These are phyloP conservation scores for Cydia pomonella DNA, from an alignment of 1,140 invertebrate genomes.

Conservation along the genomic window DNA sequence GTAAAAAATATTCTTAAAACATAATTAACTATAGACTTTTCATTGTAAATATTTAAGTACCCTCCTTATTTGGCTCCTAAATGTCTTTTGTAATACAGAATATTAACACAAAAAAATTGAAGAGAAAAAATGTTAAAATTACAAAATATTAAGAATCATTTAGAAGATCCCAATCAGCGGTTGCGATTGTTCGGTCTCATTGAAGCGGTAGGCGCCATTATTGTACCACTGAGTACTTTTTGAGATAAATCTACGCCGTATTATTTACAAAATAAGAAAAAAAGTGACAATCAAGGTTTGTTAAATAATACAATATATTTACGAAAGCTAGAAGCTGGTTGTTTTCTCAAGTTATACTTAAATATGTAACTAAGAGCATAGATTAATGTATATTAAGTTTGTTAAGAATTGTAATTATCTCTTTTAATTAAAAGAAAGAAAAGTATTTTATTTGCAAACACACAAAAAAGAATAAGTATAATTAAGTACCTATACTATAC, in stretches of 20 bases:
- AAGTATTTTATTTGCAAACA: no score
- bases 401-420: no score
- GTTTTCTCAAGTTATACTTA: neutral
- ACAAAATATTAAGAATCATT: neutral
- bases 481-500: no score
- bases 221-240: neutral
- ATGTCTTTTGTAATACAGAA: neutral
- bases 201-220: constrained; percentile 4
- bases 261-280: constrained; percentile 9
- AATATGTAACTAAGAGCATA: no score
- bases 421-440: no score
- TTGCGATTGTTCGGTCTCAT: neutral
- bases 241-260: neutral
- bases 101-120: neutral
- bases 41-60: neutral
- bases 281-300: neutral
- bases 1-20: no score
- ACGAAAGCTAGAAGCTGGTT: neutral
- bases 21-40: no score
- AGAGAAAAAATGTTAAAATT: neutral
- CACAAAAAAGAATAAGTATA: no score
- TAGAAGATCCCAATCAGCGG: constrained; percentile 14
- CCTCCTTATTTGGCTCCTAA: neutral
- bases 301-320: neutral
- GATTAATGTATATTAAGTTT: no score